phyloP scores from a whole-genome alignment of 2,888 invertebrate species.

The Spilarctia lutea region DNA sequence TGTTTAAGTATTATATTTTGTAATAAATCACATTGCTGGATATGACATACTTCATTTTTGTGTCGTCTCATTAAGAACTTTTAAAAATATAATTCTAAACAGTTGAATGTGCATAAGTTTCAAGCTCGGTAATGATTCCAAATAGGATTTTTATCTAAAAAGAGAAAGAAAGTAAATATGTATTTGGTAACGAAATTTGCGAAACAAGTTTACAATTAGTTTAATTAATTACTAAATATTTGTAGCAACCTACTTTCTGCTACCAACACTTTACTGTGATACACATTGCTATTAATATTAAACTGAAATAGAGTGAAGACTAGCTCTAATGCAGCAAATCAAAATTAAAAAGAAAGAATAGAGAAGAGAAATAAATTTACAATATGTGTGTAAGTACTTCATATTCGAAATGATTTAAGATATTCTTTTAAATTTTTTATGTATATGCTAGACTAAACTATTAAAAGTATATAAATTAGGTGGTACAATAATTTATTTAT shows the following conservation, averaged over 20 bases:
- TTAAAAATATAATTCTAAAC: background rate
- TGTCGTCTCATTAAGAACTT: too few relatives aligned
- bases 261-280: background rate
- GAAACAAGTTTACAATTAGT: background rate
- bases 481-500: too few relatives aligned
- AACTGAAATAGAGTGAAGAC: background rate
- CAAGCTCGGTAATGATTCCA: background rate
- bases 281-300: background rate
- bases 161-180: background rate
- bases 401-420: too few relatives aligned
- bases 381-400: too few relatives aligned
- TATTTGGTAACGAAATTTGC: background rate
- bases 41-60: too few relatives aligned
- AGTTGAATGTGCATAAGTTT: background rate
- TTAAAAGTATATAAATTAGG: too few relatives aligned
- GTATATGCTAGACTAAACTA: too few relatives aligned
- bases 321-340: background rate
- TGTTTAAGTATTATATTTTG: too few relatives aligned
- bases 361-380: too few relatives aligned
- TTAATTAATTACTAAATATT: conserved; percentile 1
- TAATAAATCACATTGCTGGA: too few relatives aligned
- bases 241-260: background rate
- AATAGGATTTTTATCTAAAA: background rate
- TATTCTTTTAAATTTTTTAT: too few relatives aligned
- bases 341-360: too few relatives aligned